Percentiles rank a stretch among this genome's conserved stretches.
These are phyloP conservation scores for Avahi laniger DNA, from an alignment of 2,797 vertebrate genomes.

Conservation along the genomic window DNA sequence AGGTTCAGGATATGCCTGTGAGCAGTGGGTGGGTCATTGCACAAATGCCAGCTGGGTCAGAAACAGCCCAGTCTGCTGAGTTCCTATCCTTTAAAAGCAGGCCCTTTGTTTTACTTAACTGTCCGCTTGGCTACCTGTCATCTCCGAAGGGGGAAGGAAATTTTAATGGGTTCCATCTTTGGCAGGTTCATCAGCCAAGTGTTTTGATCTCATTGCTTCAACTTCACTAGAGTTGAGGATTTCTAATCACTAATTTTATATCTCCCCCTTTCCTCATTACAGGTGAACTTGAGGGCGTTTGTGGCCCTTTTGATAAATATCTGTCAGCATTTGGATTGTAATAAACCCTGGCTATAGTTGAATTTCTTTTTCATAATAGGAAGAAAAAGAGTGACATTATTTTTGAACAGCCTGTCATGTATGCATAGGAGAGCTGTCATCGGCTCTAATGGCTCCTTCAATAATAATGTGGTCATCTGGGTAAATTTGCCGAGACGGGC, in stretches of 20 bases:
- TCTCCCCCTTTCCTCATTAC: background rate
- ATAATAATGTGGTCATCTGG: background rate
- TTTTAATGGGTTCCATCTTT: background rate
- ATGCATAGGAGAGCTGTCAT: background rate
- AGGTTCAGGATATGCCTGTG: background rate
- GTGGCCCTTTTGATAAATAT: background rate
- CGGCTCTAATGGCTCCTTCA: background rate
- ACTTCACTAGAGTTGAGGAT: background rate
- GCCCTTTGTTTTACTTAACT: background rate
- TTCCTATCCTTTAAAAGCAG: accelerated
- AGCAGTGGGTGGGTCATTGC: background rate
- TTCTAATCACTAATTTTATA: background rate
- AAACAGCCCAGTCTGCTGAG: background rate
- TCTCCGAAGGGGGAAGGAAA: background rate
- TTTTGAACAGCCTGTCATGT: background rate
- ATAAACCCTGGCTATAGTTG: background rate
- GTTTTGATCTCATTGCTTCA: background rate
- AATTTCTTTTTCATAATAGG: conserved; percentile 30
- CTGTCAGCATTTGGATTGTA: background rate
- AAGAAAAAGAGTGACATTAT: background rate
- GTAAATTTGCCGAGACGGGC: background rate
- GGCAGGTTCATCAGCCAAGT: background rate
- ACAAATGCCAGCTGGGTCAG: background rate
- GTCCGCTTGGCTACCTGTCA: accelerated
- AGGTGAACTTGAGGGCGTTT: background rate